phyloP scores from a whole-genome alignment of 2,888 invertebrate genomes.

The Caenorhabditis auriculariae region DNA sequence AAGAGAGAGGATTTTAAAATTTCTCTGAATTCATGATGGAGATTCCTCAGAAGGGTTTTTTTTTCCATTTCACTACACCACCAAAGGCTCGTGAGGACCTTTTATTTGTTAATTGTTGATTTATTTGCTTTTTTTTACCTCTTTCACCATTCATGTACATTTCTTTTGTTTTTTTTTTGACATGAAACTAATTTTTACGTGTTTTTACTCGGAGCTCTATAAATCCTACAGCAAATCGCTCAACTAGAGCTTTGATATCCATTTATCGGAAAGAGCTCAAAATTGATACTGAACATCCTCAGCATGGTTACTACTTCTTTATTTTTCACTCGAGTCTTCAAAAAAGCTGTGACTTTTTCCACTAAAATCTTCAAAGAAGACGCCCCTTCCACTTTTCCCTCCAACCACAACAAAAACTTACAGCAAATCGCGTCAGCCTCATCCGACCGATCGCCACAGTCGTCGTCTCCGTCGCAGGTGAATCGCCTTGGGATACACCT shows the following conservation, averaged over 20 bases:
- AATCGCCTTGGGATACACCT: conserved; percentile 72
- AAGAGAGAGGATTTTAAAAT: neutral
- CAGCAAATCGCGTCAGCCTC: conserved; percentile 79
- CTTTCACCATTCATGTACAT: too few species aligned
- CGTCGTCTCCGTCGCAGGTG: conserved; percentile 74
- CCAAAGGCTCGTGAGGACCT: too few species aligned
- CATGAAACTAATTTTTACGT: too few species aligned
- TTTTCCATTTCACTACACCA: too few species aligned
- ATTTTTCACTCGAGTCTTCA: conserved; percentile 2
- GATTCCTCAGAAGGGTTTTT: too few species aligned
- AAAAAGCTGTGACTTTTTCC: neutral
- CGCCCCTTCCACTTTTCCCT: too few species aligned
- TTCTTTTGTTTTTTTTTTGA: too few species aligned
- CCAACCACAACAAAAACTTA: conserved; percentile 4
- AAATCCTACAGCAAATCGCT: neutral
- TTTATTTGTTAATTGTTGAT: too few species aligned
- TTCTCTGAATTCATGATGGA: too few species aligned
- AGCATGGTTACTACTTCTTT: neutral
- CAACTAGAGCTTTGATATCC: neutral
- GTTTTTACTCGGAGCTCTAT: too few species aligned
- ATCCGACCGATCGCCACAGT: conserved; percentile 88
- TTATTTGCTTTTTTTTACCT: too few species aligned
- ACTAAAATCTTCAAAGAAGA: neutral
- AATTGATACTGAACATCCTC: neutral
- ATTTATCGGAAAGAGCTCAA: neutral